Evolutionary conservation across 2,888 invertebrate genomes (phyloP).

Genomic region (Cerastoderma edule): DNA sequence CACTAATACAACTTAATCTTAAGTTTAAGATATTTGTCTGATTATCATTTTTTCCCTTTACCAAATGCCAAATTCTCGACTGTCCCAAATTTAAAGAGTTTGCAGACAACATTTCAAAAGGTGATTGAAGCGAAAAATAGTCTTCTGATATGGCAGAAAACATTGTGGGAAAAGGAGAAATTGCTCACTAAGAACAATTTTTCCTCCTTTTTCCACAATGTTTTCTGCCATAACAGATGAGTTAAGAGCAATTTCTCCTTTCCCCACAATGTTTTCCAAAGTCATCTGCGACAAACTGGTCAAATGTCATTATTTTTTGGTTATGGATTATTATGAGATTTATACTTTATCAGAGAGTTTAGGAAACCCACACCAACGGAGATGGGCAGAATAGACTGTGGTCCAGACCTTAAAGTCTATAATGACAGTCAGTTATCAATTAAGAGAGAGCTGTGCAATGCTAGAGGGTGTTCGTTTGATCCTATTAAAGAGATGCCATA

Average conservation of each 20-base stretch:
- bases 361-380: conserved; percentile 38
- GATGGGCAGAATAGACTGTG: conserved; percentile 59
- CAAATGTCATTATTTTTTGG: too few species aligned
- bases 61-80: too few species aligned
- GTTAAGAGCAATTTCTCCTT: conserved; percentile 7
- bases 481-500: conserved; percentile 29
- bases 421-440: background rate
- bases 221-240: background rate
- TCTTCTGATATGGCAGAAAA: too few species aligned
- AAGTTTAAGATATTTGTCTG: background rate
- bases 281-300: too few species aligned
- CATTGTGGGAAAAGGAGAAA: too few species aligned
- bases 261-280: background rate
- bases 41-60: too few species aligned
- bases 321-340: too few species aligned
- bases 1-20: background rate
- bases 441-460: conserved; percentile 37
- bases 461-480: conserved; percentile 60
- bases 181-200: too few species aligned
- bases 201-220: conserved; percentile 3
- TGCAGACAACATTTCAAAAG: too few species aligned
- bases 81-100: too few species aligned
- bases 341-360: conserved; percentile 32
- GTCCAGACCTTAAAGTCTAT: conserved; percentile 56
- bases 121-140: too few species aligned